Evolutionary conservation across 1,140 invertebrate genomes (phyloP).

Genomic region (Laupala kohalensis): DNA sequence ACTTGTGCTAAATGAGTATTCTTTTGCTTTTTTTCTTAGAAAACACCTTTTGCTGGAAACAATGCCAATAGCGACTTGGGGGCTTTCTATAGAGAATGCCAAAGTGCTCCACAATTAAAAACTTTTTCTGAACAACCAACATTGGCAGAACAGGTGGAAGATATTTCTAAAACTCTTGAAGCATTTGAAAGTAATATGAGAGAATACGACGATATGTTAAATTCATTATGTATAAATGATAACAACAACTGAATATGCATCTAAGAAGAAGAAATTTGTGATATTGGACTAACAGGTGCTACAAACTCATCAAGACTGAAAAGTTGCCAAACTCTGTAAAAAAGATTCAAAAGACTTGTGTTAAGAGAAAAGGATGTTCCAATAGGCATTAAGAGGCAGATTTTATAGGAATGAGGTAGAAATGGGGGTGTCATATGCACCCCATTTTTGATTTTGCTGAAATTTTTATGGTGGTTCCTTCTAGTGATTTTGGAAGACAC

Average conservation of each 20-base stretch:
- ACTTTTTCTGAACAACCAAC: constrained; percentile 45
- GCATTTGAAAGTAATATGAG: constrained; percentile 58
- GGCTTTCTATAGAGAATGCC: constrained; percentile 64
- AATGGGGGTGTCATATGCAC: no score
- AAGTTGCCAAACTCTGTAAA: no score
- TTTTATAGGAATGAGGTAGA: no score
- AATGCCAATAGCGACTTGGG: constrained; percentile 49
- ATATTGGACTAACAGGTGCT: no score
- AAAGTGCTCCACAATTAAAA: constrained; percentile 55
- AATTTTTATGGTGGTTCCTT: no score
- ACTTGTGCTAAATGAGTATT: neutral
- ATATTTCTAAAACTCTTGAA: constrained; percentile 56
- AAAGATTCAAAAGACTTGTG: no score
- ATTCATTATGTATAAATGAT: constrained; percentile 42
- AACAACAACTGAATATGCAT: constrained; percentile 21
- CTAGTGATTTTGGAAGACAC: no score
- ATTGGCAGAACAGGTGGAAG: constrained; percentile 45
- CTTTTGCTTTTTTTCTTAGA: constrained; percentile 28
- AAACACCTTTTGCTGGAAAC: constrained; percentile 39
- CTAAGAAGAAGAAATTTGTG: neutral
- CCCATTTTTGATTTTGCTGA: no score
- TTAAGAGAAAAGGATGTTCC: no score
- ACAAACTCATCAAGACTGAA: no score
- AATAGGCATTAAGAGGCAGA: no score
- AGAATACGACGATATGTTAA: constrained; percentile 59